These are phyloP conservation scores for Drosophila hydei DNA, from an alignment of 1,140 invertebrate genomes.

Conservation along the genomic window DNA sequence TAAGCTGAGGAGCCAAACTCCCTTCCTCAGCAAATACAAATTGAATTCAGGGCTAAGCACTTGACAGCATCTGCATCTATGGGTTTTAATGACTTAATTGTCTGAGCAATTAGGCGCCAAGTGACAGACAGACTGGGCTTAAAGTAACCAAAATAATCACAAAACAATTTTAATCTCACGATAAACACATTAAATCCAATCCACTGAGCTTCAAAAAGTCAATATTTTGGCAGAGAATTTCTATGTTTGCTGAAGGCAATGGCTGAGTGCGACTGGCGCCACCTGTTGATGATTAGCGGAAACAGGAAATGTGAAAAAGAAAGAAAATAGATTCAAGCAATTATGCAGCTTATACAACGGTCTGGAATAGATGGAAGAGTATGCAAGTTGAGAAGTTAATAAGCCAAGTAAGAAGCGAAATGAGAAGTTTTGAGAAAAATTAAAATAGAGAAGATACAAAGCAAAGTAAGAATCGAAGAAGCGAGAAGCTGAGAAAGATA, in stretches of 20 bases:
- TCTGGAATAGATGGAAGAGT: too few species aligned
- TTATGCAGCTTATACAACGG: too few species aligned
- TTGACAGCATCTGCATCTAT: slow-evolving; percentile 14
- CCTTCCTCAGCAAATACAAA: slow-evolving; percentile 33
- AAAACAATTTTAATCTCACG: slow-evolving; percentile 17
- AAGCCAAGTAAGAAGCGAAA: too few species aligned
- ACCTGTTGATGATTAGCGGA: slow-evolving; percentile 7
- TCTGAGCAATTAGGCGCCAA: slow-evolving; percentile 69
- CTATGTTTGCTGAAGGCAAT: neutral
- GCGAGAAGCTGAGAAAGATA: too few species aligned
- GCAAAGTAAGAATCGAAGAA: too few species aligned
- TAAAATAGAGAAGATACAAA: too few species aligned
- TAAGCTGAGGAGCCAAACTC: neutral
- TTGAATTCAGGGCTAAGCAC: slow-evolving; percentile 34
- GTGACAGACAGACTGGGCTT: slow-evolving; percentile 28
- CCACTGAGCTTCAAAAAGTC: neutral
- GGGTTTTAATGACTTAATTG: slow-evolving; percentile 74
- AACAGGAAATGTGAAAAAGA: neutral
- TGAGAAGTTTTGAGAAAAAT: neutral
- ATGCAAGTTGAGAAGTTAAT: too few species aligned
- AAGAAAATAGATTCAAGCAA: too few species aligned
- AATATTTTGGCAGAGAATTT: slow-evolving; percentile 9
- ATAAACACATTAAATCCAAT: slow-evolving; percentile 17
- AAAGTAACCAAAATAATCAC: slow-evolving; percentile 30
- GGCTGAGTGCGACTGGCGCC: neutral